These are phyloP conservation scores for Fratercula arctica DNA, from an alignment of 2,797 vertebrate genomes.

Conservation along the genomic window DNA sequence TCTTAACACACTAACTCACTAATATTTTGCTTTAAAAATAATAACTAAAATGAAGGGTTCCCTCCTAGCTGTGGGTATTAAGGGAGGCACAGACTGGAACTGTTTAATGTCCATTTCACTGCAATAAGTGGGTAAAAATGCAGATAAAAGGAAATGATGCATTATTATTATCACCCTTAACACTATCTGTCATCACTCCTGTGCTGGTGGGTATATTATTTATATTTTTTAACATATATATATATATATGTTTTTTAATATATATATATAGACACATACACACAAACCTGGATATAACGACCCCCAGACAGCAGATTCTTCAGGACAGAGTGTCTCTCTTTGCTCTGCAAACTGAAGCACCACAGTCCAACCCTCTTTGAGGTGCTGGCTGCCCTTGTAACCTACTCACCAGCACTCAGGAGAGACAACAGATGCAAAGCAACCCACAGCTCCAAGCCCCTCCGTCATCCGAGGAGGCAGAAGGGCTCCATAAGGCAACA, in stretches of 20 bases:
- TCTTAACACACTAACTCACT: not conserved
- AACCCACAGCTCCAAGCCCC: not conserved
- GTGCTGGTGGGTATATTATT: not conserved
- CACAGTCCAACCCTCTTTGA: not conserved
- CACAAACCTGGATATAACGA: not conserved
- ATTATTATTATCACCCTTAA: not conserved
- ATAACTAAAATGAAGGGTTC: not conserved
- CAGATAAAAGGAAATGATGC: not conserved
- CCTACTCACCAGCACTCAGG: not conserved
- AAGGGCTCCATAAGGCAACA: not conserved
- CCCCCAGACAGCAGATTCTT: not conserved
- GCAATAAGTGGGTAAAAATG: not conserved
- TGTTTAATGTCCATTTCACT: not conserved
- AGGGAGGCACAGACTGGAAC: not conserved
- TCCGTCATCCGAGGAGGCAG: not conserved
- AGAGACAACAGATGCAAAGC: not conserved
- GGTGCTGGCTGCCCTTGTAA: not conserved
- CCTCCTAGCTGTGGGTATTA: not conserved
- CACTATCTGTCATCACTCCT: not conserved
- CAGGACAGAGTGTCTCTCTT: not conserved
- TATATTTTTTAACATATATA: not conserved
- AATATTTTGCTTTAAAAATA: not conserved
- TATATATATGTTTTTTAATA: too few relatives aligned
- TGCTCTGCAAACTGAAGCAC: not conserved
- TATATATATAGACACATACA: not conserved